Evolutionary conservation across 2,797 vertebrate species (phyloP), one percentile per base, ranked within the genome.

Genomic region (Spea hammondii): DNA sequence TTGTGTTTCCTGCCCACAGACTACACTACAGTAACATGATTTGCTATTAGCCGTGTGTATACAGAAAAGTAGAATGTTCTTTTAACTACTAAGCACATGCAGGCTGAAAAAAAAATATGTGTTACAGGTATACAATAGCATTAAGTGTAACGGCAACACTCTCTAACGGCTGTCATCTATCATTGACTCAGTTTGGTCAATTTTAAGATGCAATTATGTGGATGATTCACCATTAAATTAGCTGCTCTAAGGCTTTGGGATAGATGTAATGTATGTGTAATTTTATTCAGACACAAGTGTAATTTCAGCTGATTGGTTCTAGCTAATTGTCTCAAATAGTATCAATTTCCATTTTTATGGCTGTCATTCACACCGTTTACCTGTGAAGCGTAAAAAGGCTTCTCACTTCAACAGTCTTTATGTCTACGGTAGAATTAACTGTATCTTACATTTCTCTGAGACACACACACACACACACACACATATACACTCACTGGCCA

Each of bases 321-420:
- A 64, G 75, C 46, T 74, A 74, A 74, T 82, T 65, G 47, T 11
- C 67, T 68, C 55, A 74, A 69, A 74, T 50, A 54, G 70, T 82
- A 74, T 74, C 48, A 64, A 65, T 73, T 82, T 78, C 50, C 70
- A 78, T 82, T 77, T 69, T 82, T 70, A 73, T 77, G 75, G 75
- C 45, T 74, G 75, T 65, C 75, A 82, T 82, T 82, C 74, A 73
- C 68, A 77, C 64, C 70, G 65, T 72, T 82, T 82, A 77, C 73
- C n/a, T 48, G 50, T 65, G 12, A n/a, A 11, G 66, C 46, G 70
- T 70, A 65, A 75, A 48, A 17, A 46, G n/a, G 45, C 72, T 55
- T 55, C 53, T 65, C 14, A 14, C 17, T 44, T 14, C 14, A 57
- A 13, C 65, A 17, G 17, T 17, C 9, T 62, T 62, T 62, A 62